Evolutionary conservation across 2,113 vertebrate genomes (phyloP), one percentile per base, ranked within the genome.

Genomic region (Procavia capensis): DNA sequence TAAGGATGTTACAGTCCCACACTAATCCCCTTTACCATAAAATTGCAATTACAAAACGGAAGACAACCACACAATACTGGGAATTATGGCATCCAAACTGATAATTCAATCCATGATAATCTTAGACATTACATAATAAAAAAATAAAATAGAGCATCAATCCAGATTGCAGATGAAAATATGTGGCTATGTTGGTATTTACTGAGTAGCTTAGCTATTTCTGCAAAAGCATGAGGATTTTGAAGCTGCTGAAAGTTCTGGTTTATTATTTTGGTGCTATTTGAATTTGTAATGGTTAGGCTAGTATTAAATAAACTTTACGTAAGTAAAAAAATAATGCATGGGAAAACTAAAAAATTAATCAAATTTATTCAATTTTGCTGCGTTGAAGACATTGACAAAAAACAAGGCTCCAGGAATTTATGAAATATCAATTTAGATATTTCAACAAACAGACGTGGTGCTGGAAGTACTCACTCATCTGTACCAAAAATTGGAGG

Each of bases 211-310:
- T 96, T 27, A 70, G 39, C 24, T 76, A 47, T 29, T 57, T 83
- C 45, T 80, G 63, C 14, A 88, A 84, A 74, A 50, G 34, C 36
- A n/a, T 29, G 63, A 80, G 27, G n/a, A 82, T 90, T 95, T 89
- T 78, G 25, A 85, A 96, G 78, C 34, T 95, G 47, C 66, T 39
- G 39, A 72, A 78, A 84, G 34, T 85, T 85, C 57, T 74, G 5
- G 25, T 90, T 93, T 68, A 81, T 95, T 61, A 47, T 10, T 10
- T 63, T 85, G 64, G 19, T 34, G 19, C 31, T 81, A 34, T 76
- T 95, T 63, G 93, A 88, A 90, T 92, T 87, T 95, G 7, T 22
- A 63, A 24, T 79, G 29, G 20, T 86, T 79, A 86, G 27, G 80
- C n/a, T 74, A n/a, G 14, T 90, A 3, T 92, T 95, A 84, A 89